phyloP scores from a whole-genome alignment of 2,888 invertebrate species.

The Clostera curtula region DNA sequence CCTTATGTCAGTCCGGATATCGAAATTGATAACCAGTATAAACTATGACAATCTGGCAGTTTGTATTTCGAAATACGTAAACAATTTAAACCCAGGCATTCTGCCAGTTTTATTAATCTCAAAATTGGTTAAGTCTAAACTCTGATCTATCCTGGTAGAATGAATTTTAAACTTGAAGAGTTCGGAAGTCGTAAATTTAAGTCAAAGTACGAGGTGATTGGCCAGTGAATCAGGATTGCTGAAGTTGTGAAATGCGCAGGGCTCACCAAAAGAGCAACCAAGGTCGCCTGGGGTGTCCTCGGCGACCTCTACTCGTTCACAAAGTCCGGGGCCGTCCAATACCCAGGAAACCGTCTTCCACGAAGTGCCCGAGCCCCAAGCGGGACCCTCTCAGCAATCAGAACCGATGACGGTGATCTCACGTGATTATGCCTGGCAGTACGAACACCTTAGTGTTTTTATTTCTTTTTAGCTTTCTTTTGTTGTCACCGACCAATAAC shows the following conservation, averaged over 20 bases:
- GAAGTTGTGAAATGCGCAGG: conserved; percentile 39
- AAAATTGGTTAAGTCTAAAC: too few species aligned
- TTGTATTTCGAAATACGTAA: too few species aligned
- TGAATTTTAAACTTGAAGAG: too few species aligned
- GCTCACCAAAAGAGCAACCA: conserved; percentile 39
- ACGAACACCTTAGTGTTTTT: conserved; percentile 70
- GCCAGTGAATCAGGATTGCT: conserved; percentile 16
- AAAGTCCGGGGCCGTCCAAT: conserved; percentile 33
- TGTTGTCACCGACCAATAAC: conserved; percentile 46
- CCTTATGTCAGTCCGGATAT: too few species aligned
- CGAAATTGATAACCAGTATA: too few species aligned
- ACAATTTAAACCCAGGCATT: too few species aligned
- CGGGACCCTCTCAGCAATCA: conserved; percentile 48
- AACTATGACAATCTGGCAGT: too few species aligned
- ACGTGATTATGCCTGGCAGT: conserved; percentile 72
- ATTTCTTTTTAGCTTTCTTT: conserved; percentile 59
- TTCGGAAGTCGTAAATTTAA: too few species aligned
- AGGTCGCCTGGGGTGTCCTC: conserved; percentile 45
- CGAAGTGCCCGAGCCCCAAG: conserved; percentile 39
- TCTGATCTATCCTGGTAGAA: too few species aligned
- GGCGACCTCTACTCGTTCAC: conserved; percentile 32
- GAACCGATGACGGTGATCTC: conserved; percentile 67
- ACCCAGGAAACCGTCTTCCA: conserved; percentile 24
- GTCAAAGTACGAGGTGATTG: too few species aligned
- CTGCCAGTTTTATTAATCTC: too few species aligned